Base-by-base conservation (phyloP, 2,113 vertebrate genomes). In the Manacus vitellinus region DNA sequence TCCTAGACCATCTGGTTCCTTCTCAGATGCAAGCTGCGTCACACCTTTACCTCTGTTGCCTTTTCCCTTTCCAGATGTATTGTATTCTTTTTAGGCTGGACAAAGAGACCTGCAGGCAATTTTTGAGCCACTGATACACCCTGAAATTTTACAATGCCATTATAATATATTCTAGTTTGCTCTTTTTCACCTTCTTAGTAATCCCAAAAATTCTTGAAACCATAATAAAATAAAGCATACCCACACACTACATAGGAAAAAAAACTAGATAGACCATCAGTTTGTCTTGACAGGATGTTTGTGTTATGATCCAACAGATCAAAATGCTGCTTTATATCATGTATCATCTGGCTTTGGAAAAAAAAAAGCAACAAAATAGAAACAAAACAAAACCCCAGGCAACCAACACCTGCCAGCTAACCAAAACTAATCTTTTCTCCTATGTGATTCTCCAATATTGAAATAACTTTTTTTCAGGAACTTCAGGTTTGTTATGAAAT, bases 221-320 rank as follows among this genome's bases (percentile, higher is more conserved):
- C 30, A 75, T 51, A n/a, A 78, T 51, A n/a, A 88, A 80, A 92
- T 58, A 79, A 91, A 79, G 7, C 12, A 46, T 47, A 72, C 19
- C 5, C 33, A 66, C 46, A 55, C 20, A 33, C 16, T 72, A 55
- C 30, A 52, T 13, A 31, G 33, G 58, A 78, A 81, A 87, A 84
- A 89, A 81, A 86, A 35, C 1, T 6, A 94, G 58, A 67, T 81
- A 89, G 62, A 61, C 10, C 56, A 87, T 82, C 70, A 49, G 35
- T 89, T 86, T 91, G 8, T 72, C 86, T 70, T 79, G 78, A 82
- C 84, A 94, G 92, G 94, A 96, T 95, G 93, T 96, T 96, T 89
- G 70, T 93, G 78, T 72, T 65, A 73, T 59, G 37, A 85, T 76
- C 58, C 87, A 92, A 37, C 35, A 84, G 76, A 92, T 84, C 77